phyloP scores from a whole-genome alignment of 2,113 vertebrate species.

The Alosa alosa region DNA sequence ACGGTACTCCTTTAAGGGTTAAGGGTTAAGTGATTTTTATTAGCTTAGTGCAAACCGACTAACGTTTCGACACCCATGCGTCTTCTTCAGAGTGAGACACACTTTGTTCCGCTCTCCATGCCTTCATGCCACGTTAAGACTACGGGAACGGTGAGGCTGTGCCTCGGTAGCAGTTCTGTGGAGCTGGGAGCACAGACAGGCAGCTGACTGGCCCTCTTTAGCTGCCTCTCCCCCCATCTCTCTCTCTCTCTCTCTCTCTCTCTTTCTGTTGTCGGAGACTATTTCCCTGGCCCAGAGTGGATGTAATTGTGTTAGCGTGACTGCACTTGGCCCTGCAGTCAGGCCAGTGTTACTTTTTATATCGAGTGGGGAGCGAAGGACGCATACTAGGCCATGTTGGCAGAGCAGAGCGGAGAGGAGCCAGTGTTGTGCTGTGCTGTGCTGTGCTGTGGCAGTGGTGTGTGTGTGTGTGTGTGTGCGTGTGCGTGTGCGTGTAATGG shows the following conservation, averaged over 20 bases:
- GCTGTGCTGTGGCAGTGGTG: neutral
- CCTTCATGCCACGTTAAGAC: neutral
- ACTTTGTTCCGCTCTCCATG: neutral
- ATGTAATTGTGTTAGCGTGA: conserved; percentile 9
- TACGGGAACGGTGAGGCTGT: neutral
- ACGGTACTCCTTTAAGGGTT: too few species aligned
- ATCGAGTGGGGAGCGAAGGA: neutral
- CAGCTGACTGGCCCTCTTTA: neutral
- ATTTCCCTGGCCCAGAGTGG: neutral
- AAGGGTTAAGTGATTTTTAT: too few species aligned
- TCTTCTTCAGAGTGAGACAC: neutral
- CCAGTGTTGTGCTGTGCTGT: neutral
- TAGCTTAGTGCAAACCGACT: too few species aligned
- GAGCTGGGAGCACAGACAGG: neutral
- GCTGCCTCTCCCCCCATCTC: neutral
- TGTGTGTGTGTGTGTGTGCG: neutral
- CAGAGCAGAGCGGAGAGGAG: neutral
- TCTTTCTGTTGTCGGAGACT: neutral
- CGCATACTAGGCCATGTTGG: neutral
- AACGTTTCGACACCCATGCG: too few species aligned
- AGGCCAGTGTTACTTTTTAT: neutral
- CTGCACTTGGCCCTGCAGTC: conserved; percentile 3
- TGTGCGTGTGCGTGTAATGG: neutral
- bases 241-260: neutral
- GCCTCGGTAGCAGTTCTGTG: neutral